phyloP scores from a whole-genome alignment of 1,140 invertebrate genomes.

The Hormaphis cornu region DNA sequence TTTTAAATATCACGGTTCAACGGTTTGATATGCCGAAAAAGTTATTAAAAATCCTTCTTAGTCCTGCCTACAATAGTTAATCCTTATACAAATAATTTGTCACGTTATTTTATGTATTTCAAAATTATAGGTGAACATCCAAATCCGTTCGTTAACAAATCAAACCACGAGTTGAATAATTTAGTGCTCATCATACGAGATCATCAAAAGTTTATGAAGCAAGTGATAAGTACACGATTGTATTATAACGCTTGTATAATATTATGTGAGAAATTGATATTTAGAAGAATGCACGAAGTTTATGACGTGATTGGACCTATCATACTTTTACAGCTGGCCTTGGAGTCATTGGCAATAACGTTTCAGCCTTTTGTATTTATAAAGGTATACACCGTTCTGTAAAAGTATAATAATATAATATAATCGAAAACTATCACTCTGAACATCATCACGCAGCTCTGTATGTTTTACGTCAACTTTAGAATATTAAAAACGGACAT shows the following conservation, averaged over 20 bases:
- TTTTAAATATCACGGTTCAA: too few species aligned
- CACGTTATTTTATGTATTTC: not conserved
- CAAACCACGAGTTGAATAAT: not conserved
- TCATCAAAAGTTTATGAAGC: not conserved
- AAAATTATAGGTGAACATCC: not conserved
- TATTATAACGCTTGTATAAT: too few species aligned
- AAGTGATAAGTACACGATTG: too few species aligned
- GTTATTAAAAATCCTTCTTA: too few species aligned
- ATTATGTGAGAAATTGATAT: too few species aligned
- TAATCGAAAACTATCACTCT: not conserved
- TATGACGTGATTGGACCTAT: not conserved
- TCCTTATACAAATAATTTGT: too few species aligned
- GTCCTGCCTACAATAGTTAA: too few species aligned
- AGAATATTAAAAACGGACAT: not conserved
- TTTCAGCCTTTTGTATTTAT: not conserved
- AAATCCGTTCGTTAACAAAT: not conserved
- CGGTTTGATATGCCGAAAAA: too few species aligned
- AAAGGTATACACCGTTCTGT: not conserved
- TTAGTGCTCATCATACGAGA: not conserved
- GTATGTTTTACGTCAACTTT: not conserved
- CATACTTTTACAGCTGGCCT: not conserved
- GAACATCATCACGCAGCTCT: too few species aligned
- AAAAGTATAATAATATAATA: not conserved
- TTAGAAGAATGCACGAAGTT: not conserved
- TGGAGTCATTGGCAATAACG: not conserved